These are phyloP conservation scores for Chrysemys picta DNA, from an alignment of 2,113 vertebrate genomes.

Conservation along the genomic window DNA sequence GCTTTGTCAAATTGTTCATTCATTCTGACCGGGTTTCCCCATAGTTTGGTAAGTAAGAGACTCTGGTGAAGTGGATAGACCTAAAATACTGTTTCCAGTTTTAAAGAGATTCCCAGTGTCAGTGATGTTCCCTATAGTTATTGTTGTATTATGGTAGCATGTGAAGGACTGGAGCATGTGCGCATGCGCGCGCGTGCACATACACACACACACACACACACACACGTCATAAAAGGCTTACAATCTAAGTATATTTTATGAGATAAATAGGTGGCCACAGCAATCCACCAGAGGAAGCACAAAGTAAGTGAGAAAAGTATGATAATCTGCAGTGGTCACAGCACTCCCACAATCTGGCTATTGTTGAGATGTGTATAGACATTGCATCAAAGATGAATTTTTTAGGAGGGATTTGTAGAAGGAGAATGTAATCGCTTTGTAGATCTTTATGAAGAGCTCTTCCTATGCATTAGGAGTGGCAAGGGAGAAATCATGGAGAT, in stretches of 20 bases:
- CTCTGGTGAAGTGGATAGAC: neutral
- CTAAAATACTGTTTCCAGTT: neutral
- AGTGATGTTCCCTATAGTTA: neutral
- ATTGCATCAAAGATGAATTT: neutral
- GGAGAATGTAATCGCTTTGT: neutral
- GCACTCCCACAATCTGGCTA: neutral
- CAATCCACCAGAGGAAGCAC: neutral
- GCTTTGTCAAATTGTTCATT: neutral
- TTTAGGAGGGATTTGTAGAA: neutral
- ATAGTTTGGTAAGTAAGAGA: neutral
- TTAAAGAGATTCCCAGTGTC: neutral
- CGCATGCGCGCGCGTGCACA: accelerated
- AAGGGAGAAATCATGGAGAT: neutral
- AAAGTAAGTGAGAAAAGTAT: neutral
- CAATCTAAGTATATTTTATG: neutral
- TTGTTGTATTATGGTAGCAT: neutral
- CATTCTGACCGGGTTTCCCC: neutral
- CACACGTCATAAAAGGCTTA: neutral
- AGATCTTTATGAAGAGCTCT: neutral
- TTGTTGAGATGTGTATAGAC: neutral
- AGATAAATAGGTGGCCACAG: neutral
- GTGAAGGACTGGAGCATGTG: neutral
- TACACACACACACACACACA: neutral
- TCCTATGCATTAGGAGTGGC: neutral
- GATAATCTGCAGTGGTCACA: neutral